A percentile compares a stretch with the other conserved stretches of the same genome.
phyloP scores from a whole-genome alignment of 2,113 vertebrate species.

The Cebus imitator region DNA sequence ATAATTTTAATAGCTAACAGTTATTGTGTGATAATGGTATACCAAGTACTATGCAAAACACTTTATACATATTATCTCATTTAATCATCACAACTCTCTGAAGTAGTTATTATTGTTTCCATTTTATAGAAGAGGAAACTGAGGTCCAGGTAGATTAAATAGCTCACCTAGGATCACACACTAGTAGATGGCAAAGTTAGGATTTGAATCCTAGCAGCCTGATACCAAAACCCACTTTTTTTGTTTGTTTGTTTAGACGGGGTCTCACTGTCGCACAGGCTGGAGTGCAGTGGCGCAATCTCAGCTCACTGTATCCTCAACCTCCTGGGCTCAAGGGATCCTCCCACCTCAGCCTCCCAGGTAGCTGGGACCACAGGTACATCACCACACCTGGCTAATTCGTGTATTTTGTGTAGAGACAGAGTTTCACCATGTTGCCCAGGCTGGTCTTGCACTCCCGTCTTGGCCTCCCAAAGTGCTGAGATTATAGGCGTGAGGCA shows the following conservation, averaged over 20 bases:
- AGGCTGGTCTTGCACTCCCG: no score
- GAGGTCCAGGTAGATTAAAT: background rate
- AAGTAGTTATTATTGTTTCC: constrained; percentile 7
- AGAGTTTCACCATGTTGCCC: no score
- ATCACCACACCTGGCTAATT: no score
- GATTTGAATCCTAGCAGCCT: constrained; percentile 16
- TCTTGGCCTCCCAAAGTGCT: no score
- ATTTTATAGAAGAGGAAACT: constrained; percentile 19
- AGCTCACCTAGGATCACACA: background rate
- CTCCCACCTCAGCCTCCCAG: no score
- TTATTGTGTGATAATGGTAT: background rate
- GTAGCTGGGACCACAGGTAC: no score
- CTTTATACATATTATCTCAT: background rate
- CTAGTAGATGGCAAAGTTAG: background rate
- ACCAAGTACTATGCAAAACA: background rate
- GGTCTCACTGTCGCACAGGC: no score
- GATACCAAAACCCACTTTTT: background rate
- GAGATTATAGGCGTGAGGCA: no score
- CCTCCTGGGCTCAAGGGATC: no score
- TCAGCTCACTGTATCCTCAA: no score
- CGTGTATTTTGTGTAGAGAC: no score
- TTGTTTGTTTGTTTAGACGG: background rate
- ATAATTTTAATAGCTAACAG: constrained; percentile 12
- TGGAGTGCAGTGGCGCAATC: no score
- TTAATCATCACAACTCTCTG: background rate